Percentiles rank a stretch among this genome's conserved stretches.
Conservation (phyloP, 2,113 vertebrate species). For the Campylomormyrus numenius region DNA sequence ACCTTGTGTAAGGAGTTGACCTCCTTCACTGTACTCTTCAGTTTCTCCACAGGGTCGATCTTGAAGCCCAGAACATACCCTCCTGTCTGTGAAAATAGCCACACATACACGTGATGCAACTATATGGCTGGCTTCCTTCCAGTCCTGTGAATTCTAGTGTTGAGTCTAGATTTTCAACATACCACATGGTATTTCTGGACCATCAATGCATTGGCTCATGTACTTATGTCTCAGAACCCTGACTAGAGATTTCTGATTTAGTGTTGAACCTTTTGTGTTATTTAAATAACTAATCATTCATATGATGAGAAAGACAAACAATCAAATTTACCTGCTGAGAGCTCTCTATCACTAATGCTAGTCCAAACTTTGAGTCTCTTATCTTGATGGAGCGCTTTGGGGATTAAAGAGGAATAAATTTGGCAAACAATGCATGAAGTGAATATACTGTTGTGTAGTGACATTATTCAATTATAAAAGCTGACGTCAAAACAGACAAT, state of each 20-base stretch:
- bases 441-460: not conserved
- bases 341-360: constrained; percentile 95
- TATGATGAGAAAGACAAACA: constrained; percentile 79
- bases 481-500: not conserved
- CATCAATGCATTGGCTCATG: not conserved
- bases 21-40: constrained; percentile 91
- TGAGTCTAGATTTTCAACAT: not conserved
- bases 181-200: not conserved
- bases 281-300: constrained; percentile 48
- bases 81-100: constrained; percentile 70
- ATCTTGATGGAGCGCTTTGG: constrained; percentile 88
- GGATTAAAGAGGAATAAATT: constrained; percentile 22
- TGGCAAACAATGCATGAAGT: not conserved
- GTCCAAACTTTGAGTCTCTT: constrained; percentile 86
- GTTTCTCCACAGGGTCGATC: constrained; percentile 91
- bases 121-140: not conserved
- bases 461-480: not conserved
- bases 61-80: constrained; percentile 97
- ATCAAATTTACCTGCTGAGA: constrained; percentile 82
- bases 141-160: not conserved
- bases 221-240: not conserved
- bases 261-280: not conserved
- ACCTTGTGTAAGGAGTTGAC: constrained; percentile 95
- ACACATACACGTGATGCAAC: not conserved
- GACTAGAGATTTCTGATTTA: not conserved